Evolutionary conservation across 2,888 invertebrate genomes (phyloP).

Genomic region (Petrolisthes manimaculis): DNA sequence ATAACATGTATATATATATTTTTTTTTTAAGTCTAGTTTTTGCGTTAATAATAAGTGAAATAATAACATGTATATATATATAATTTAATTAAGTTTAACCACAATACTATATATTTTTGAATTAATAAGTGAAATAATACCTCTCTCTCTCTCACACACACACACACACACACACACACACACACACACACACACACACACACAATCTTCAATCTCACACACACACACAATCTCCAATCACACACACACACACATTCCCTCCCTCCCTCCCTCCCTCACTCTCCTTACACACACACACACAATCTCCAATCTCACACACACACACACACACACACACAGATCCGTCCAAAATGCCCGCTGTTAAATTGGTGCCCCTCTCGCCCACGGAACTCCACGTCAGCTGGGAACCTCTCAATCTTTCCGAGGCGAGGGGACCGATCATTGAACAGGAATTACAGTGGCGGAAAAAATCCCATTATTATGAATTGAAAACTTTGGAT

Average conservation of each 20-base stretch:
- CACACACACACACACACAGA: neutral
- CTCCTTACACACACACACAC: too few species aligned
- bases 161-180: too few species aligned
- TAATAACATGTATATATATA: neutral
- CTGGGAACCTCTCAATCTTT: conserved; percentile 12
- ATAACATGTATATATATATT: too few species aligned
- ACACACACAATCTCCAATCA: too few species aligned
- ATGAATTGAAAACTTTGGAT: neutral
- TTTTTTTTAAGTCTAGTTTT: too few species aligned
- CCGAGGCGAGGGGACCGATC: conserved; percentile 20
- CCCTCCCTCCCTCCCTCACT: too few species aligned
- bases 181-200: too few species aligned
- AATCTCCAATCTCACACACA: too few species aligned
- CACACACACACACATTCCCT: too few species aligned
- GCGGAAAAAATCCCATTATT: conserved; percentile 2
- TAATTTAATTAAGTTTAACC: neutral
- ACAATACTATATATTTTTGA: neutral
- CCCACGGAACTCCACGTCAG: conserved; percentile 13
- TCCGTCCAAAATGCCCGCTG: conserved; percentile 10
- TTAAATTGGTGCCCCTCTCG: conserved; percentile 9
- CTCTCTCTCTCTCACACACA: too few species aligned
- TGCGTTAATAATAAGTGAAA: neutral
- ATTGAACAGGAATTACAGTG: conserved; percentile 35
- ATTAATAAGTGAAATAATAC: neutral
- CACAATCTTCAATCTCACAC: too few species aligned